phyloP scores from a whole-genome alignment of 1,140 invertebrate genomes.

The Plutomurus gul region DNA sequence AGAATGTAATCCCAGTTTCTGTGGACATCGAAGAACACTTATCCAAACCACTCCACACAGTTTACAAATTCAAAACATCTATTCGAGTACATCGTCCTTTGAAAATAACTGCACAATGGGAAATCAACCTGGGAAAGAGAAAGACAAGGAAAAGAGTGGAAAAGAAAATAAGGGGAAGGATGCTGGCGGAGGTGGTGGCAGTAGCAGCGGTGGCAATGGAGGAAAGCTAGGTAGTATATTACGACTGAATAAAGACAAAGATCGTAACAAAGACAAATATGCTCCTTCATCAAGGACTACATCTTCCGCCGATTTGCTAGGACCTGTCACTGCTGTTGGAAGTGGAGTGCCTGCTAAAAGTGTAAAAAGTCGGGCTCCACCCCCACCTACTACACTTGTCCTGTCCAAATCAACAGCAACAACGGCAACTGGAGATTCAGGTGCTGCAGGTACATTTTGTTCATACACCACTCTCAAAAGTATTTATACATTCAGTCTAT shows the following conservation, averaged over 20 bases:
- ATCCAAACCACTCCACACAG: background rate
- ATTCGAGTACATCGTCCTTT: background rate
- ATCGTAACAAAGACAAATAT: background rate
- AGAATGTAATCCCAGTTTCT: background rate
- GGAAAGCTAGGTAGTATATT: background rate
- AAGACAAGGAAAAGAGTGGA: background rate
- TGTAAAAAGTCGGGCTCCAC: constrained; percentile 22
- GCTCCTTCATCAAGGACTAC: background rate
- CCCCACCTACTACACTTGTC: background rate
- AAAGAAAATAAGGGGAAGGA: background rate
- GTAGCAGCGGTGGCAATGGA: background rate
- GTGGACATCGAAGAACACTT: constrained; percentile 12
- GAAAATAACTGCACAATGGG: constrained; percentile 7
- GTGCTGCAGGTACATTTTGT: constrained; percentile 9
- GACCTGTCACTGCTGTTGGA: too few species aligned
- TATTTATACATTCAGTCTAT: too few species aligned
- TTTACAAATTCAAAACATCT: background rate
- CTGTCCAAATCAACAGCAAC: background rate
- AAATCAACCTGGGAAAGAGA: constrained; percentile 39
- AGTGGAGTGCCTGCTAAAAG: background rate
- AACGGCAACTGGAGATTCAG: background rate
- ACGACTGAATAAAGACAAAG: background rate
- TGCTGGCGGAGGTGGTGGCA: background rate
- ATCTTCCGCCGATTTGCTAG: background rate
- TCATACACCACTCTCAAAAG: too few species aligned